Conservation (phyloP, 2,797 vertebrate species). For the Stomatorhinus walkeri region DNA sequence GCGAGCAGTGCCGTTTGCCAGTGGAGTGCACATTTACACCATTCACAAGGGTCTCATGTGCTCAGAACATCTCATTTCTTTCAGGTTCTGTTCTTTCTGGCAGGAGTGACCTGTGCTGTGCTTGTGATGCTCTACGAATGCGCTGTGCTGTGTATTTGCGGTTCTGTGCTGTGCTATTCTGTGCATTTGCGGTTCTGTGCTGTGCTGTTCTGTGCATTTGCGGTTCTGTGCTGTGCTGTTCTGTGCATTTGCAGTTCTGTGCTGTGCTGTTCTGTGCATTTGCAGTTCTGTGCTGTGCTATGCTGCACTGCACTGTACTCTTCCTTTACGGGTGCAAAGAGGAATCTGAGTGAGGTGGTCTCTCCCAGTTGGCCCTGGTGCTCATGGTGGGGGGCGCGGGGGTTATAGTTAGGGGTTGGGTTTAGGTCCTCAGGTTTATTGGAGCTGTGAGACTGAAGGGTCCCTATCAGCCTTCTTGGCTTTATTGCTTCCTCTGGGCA, state of each 20-base stretch:
- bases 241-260: too few species aligned
- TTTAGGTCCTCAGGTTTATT: background rate
- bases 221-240: too few species aligned
- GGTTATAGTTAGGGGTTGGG: background rate
- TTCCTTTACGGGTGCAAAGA: background rate
- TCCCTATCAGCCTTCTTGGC: background rate
- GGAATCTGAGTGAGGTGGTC: background rate
- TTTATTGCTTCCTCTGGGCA: background rate
- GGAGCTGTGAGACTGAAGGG: background rate
- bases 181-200: background rate
- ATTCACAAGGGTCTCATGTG: background rate
- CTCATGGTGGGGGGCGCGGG: background rate
- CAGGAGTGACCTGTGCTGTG: background rate
- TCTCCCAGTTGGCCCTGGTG: background rate
- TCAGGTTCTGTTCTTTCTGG: background rate
- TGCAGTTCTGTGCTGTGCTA: background rate
- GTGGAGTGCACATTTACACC: background rate
- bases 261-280: too few species aligned
- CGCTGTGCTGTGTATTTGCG: too few species aligned
- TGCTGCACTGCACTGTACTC: background rate
- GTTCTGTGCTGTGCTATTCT: too few species aligned
- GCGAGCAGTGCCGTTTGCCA: constrained; percentile 74
- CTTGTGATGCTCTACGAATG: background rate
- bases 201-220: background rate
- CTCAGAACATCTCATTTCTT: background rate